These are phyloP conservation scores for Eubasilissa splendida DNA, from an alignment of 2,888 invertebrate genomes.

Conservation along the genomic window DNA sequence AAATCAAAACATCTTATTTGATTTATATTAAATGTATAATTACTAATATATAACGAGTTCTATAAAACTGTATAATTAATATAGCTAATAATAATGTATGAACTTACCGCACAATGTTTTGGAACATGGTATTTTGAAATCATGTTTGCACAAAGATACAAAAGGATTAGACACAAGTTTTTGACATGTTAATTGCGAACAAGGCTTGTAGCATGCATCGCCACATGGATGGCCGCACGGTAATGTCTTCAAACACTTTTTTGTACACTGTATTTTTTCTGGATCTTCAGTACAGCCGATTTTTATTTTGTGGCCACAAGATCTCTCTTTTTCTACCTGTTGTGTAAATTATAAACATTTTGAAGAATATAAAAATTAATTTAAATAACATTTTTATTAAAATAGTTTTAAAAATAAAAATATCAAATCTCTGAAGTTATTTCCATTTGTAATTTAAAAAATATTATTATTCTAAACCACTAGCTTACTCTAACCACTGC, in stretches of 20 bases:
- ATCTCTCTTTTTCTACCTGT: constrained; percentile 68
- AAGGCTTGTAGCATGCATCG: constrained; percentile 64
- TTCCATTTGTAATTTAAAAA: neutral
- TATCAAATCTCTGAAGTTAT: neutral
- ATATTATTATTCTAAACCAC: neutral
- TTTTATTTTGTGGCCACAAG: constrained; percentile 67
- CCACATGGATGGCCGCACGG: constrained; percentile 71
- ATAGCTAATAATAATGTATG: neutral
- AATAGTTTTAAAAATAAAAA: neutral
- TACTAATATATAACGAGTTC: no score
- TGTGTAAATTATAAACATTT: constrained; percentile 2
- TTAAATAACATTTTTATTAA: neutral
- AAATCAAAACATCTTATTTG: no score
- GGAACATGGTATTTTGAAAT: constrained; percentile 66
- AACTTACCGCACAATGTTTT: constrained; percentile 54
- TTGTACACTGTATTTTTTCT: constrained; percentile 63
- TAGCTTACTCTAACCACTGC: neutral
- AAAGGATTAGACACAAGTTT: constrained; percentile 61
- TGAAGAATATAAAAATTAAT: neutral
- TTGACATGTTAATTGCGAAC: constrained; percentile 64
- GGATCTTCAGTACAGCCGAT: constrained; percentile 65
- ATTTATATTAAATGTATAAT: no score
- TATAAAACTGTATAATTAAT: no score
- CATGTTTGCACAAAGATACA: constrained; percentile 70
- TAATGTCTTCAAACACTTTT: constrained; percentile 16